A percentile compares a stretch with the other conserved stretches of the same genome.
Conservation (phyloP, 1,140 invertebrate species). For the Sminthurinus signatus region DNA sequence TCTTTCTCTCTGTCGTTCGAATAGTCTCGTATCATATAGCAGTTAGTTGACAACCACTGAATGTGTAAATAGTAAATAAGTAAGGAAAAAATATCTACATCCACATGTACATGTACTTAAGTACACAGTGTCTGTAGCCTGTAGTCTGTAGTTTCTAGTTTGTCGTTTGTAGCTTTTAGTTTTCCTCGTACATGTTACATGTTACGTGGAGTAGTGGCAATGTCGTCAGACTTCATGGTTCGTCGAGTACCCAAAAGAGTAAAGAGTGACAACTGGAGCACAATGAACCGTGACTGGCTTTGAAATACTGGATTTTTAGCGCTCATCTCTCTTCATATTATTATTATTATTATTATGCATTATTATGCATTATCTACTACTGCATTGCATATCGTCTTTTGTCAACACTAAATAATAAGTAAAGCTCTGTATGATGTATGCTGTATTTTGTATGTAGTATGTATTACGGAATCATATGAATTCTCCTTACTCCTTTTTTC, state of each 20-base stretch:
- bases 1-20: background rate
- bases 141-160: background rate
- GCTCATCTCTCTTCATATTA: background rate
- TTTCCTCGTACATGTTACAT: too few relatives aligned
- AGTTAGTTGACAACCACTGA: too few relatives aligned
- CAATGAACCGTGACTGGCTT: conserved; percentile 31
- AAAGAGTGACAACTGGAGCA: conserved; percentile 23
- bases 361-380: conserved; percentile 6
- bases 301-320: background rate
- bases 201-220: background rate
- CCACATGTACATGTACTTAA: background rate
- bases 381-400: too few relatives aligned
- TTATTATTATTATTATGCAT: background rate
- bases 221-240: conserved; percentile 17
- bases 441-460: too few relatives aligned
- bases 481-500: too few relatives aligned
- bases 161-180: too few relatives aligned
- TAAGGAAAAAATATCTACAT: background rate
- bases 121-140: background rate
- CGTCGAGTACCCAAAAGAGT: conserved; percentile 16
- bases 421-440: too few relatives aligned
- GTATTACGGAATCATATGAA: too few relatives aligned
- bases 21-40: too few relatives aligned
- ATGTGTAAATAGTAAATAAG: background rate
- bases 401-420: too few relatives aligned